Conservation (phyloP, 1,140 invertebrate genomes). For the Stegodyphus mimosarum region DNA sequence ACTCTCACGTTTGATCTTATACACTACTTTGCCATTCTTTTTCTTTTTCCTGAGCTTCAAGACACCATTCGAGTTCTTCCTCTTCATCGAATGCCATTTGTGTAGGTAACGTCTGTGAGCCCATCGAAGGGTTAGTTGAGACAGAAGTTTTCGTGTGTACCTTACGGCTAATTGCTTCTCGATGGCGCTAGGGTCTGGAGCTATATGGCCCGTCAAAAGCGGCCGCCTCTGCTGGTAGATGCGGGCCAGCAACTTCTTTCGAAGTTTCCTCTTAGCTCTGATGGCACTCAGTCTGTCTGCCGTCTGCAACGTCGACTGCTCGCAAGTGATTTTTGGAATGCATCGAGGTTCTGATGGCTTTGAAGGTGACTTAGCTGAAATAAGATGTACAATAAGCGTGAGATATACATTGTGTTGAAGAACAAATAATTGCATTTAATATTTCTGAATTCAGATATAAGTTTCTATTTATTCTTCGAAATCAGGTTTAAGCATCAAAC, state of each 20-base stretch:
- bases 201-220: neutral
- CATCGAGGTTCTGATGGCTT: neutral
- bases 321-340: slow-evolving; percentile 14
- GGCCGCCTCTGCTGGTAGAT: slow-evolving; percentile 36
- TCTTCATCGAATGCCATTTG: slow-evolving; percentile 40
- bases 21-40: slow-evolving; percentile 29
- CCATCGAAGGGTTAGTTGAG: slow-evolving; percentile 42
- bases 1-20: neutral
- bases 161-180: slow-evolving; percentile 23
- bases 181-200: neutral
- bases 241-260: neutral
- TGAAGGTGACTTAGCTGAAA: neutral
- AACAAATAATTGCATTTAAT: too few species aligned
- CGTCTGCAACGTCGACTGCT: neutral
- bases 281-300: slow-evolving; percentile 12
- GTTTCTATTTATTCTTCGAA: too few species aligned
- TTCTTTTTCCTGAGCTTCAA: neutral
- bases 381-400: neutral
- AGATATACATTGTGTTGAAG: too few species aligned
- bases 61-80: neutral
- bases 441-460: too few species aligned
- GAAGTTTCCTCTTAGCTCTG: neutral
- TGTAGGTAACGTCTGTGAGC: slow-evolving; percentile 47
- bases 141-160: slow-evolving; percentile 32
- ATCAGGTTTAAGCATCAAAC: too few species aligned